These are phyloP conservation scores for Gobio gobio DNA, from an alignment of 2,113 vertebrate genomes.

Conservation along the genomic window DNA sequence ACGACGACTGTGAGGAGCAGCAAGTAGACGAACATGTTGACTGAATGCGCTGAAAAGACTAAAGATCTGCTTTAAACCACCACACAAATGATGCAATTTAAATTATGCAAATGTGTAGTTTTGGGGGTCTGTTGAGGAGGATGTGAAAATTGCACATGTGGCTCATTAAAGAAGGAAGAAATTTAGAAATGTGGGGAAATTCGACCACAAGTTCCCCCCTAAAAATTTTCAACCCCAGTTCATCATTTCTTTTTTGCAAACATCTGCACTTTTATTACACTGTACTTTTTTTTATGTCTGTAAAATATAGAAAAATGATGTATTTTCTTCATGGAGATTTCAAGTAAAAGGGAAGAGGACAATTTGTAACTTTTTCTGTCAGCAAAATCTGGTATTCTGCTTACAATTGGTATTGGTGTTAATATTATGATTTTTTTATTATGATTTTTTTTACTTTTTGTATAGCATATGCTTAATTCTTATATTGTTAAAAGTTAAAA, in stretches of 20 bases:
- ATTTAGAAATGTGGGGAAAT: not conserved
- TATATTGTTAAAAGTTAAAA: not conserved
- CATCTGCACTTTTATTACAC: not conserved
- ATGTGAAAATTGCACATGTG: conserved; percentile 29
- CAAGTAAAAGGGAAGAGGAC: not conserved
- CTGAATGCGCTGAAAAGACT: not conserved
- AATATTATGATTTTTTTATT: not conserved
- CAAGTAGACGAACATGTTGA: conserved; percentile 61
- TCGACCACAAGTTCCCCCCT: not conserved
- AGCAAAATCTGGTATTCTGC: not conserved
- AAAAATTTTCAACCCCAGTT: not conserved
- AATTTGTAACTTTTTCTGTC: not conserved
- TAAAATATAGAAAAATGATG: not conserved
- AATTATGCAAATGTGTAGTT: not conserved
- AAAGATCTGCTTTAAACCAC: conserved; percentile 31
- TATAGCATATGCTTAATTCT: not conserved
- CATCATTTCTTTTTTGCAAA: not conserved
- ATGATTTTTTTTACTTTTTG: not conserved
- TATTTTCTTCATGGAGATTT: not conserved
- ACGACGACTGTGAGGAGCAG: conserved; percentile 62
- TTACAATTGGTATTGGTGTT: not conserved
- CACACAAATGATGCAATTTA: not conserved
- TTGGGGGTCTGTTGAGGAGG: not conserved
- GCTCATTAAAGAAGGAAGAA: not conserved
- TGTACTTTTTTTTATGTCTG: not conserved